phyloP scores from a whole-genome alignment of 1,140 invertebrate species.

The Ceratosolen fusciceps region DNA sequence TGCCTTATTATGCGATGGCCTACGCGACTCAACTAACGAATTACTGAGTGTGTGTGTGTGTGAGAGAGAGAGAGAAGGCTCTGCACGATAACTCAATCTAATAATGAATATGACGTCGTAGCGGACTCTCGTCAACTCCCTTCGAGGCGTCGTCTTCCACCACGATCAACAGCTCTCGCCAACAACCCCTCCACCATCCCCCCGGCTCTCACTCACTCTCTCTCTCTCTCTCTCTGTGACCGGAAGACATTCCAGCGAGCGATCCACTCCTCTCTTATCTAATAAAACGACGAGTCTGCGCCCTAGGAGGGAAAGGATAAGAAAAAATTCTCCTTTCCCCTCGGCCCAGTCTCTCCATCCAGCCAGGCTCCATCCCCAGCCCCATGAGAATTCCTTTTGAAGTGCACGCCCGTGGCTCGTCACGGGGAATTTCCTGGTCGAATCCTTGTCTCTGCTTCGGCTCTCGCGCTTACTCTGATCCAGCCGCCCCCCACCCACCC shows the following conservation, averaged over 20 bases:
- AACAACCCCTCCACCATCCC: too few relatives aligned
- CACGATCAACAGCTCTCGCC: too few relatives aligned
- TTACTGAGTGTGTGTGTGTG: neutral
- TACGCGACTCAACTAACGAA: too few relatives aligned
- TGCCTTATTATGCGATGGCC: neutral
- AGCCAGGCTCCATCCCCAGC: neutral
- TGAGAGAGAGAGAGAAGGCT: neutral
- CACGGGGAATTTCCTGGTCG: slow-evolving; percentile 30
- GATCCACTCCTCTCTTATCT: slow-evolving; percentile 36
- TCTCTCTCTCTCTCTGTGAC: neutral
- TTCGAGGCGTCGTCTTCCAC: slow-evolving; percentile 10
- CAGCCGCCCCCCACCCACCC: too few relatives aligned
- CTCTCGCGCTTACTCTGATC: neutral
- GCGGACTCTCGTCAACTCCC: slow-evolving; percentile 19
- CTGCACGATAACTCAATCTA: slow-evolving; percentile 45
- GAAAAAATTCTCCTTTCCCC: neutral
- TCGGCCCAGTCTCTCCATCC: neutral
- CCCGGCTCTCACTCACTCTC: slow-evolving; percentile 6
- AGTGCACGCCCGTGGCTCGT: neutral
- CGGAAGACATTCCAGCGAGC: slow-evolving; percentile 40
- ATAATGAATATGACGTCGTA: slow-evolving; percentile 43
- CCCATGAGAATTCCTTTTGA: slow-evolving; percentile 21
- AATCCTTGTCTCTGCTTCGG: slow-evolving; percentile 24
- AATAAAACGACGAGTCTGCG: slow-evolving; percentile 36
- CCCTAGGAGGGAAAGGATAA: slow-evolving; percentile 7